Conservation (phyloP, 2,113 vertebrate species). For the Saimiri boliviensis region DNA sequence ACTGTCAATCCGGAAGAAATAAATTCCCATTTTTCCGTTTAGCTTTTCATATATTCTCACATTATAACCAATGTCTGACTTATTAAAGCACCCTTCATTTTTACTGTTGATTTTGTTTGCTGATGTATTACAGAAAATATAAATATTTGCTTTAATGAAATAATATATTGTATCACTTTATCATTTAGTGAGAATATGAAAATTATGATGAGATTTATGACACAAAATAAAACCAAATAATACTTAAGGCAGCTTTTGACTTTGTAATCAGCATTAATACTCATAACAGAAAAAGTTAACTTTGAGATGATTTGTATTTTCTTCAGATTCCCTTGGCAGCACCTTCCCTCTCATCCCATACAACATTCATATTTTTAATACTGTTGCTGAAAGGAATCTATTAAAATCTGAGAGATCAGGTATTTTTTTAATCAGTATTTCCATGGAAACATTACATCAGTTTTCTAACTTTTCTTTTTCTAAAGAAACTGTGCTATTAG, state of each 20-base stretch:
- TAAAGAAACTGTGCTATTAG: neutral
- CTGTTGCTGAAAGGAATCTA: constrained; percentile 4
- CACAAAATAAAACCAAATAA: neutral
- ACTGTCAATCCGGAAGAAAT: neutral
- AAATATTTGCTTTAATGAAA: constrained; percentile 1
- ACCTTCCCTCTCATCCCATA: neutral
- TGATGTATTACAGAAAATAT: neutral
- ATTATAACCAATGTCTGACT: neutral
- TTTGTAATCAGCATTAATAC: neutral
- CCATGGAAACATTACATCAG: constrained; percentile 28
- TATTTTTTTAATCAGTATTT: constrained; percentile 31
- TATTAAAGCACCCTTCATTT: neutral
- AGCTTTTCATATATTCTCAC: neutral
- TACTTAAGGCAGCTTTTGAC: neutral
- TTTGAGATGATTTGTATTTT: constrained; percentile 53
- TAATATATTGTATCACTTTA: neutral
- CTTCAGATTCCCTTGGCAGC: neutral
- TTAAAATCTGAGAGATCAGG: constrained; percentile 53
- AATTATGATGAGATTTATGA: neutral
- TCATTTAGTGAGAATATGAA: neutral
- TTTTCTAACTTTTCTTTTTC: constrained; percentile 36
- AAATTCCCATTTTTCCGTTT: neutral
- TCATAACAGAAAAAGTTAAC: neutral
- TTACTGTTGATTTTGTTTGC: constrained; percentile 28
- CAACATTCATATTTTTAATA: neutral